These are phyloP conservation scores for Dolichomitus sp. DNA, from an alignment of 2,888 invertebrate species.

Conservation along the genomic window DNA sequence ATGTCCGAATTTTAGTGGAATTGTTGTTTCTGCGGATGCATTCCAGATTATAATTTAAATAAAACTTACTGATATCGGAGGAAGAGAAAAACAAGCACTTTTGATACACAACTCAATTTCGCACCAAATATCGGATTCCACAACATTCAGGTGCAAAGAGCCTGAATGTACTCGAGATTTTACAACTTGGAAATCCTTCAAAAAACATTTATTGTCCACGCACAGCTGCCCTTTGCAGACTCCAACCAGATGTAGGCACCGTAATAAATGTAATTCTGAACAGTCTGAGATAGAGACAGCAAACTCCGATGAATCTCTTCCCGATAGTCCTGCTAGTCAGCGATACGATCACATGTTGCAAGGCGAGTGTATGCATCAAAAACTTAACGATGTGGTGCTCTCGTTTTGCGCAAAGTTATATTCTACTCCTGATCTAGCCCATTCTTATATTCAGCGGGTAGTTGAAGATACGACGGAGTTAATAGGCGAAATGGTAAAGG, in stretches of 20 bases:
- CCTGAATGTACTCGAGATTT: conserved; percentile 15
- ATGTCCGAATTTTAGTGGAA: too few species aligned
- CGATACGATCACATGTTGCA: too few species aligned
- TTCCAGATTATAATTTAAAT: too few species aligned
- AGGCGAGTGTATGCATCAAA: not conserved
- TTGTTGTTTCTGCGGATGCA: too few species aligned
- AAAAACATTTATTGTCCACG: conserved; percentile 11
- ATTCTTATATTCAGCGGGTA: too few species aligned
- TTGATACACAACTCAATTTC: too few species aligned
- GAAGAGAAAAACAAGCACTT: too few species aligned
- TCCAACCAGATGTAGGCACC: not conserved
- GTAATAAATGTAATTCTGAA: not conserved
- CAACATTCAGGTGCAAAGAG: conserved; percentile 10
- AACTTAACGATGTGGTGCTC: not conserved
- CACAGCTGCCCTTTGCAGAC: not conserved
- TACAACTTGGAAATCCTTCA: conserved; percentile 18
- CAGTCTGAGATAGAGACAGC: not conserved
- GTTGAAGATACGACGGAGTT: not conserved
- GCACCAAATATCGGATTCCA: too few species aligned
- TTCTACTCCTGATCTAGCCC: not conserved
- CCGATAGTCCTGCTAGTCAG: too few species aligned
- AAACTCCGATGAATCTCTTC: too few species aligned
- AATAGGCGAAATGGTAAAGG: not conserved
- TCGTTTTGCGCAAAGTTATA: not conserved
- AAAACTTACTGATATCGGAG: too few species aligned